Percentiles rank a stretch among this genome's conserved stretches.
Evolutionary conservation across 2,888 invertebrate species (phyloP).

Genomic region (Arge pagana): DNA sequence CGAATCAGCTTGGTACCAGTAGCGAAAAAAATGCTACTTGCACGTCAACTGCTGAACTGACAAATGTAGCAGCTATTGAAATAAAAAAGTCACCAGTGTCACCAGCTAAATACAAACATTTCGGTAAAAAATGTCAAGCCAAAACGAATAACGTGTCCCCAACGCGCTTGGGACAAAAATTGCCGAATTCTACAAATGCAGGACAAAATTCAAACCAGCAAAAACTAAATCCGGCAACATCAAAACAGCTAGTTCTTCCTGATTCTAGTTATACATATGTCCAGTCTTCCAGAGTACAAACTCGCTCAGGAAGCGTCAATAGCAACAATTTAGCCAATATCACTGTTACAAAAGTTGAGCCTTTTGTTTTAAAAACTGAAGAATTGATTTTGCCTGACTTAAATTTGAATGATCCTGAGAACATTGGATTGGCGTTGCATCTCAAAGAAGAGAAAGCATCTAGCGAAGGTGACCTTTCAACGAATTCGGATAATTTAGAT

Average conservation of each 20-base stretch:
- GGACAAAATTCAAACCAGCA: conserved; percentile 23
- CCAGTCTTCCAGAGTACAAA: conserved; percentile 56
- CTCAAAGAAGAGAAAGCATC: conserved; percentile 26
- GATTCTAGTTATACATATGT: conserved; percentile 48
- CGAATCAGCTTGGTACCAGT: conserved; percentile 28
- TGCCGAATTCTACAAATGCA: conserved; percentile 2
- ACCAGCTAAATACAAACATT: conserved; percentile 31
- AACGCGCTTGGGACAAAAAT: too few species aligned
- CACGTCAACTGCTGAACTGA: conserved; percentile 34
- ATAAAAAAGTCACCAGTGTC: conserved; percentile 29
- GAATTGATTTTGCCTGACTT: too few species aligned
- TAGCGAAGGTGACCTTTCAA: background rate
- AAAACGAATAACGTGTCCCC: background rate
- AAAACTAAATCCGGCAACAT: conserved; percentile 30
- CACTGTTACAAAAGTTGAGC: too few species aligned
- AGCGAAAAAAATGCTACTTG: conserved; percentile 30
- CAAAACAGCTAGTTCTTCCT: conserved; percentile 48
- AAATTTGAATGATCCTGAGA: conserved; percentile 57
- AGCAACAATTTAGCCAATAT: too few species aligned
- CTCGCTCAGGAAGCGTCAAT: conserved; percentile 48
- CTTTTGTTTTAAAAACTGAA: too few species aligned
- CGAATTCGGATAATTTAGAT: conserved; percentile 39
- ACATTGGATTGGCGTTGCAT: conserved; percentile 38
- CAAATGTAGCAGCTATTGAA: conserved; percentile 27
- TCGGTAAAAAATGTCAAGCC: conserved; percentile 6